These are phyloP conservation scores for Druon quercuslanigerum DNA, from an alignment of 1,140 invertebrate genomes.

Conservation along the genomic window DNA sequence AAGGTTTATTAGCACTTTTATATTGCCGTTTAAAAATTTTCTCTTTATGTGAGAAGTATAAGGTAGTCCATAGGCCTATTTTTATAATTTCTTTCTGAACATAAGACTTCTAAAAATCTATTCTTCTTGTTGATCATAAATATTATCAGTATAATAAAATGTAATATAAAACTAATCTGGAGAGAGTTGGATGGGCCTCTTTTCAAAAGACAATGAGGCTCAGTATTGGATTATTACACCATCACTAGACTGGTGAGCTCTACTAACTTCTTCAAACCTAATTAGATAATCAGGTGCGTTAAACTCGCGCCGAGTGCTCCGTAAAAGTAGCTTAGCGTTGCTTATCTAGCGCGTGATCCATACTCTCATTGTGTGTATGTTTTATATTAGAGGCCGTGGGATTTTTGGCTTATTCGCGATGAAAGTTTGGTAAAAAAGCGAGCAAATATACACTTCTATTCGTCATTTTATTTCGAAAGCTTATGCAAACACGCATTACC, in stretches of 20 bases:
- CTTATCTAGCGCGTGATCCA: slow-evolving; percentile 45
- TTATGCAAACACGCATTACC: slow-evolving; percentile 66
- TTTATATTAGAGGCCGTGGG: slow-evolving; percentile 58
- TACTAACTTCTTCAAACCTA: slow-evolving; percentile 51
- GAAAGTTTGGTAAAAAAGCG: slow-evolving; percentile 47
- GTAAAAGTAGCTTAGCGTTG: slow-evolving; percentile 61
- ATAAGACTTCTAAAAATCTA: no score
- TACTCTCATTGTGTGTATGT: slow-evolving; percentile 50
- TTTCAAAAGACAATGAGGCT: background rate
- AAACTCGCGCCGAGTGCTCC: slow-evolving; percentile 52
- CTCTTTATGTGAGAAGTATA: no score
- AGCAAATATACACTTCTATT: slow-evolving; percentile 45
- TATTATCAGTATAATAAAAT: background rate
- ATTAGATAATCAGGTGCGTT: slow-evolving; percentile 58
- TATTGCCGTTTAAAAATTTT: no score
- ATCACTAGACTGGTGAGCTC: slow-evolving; percentile 1
- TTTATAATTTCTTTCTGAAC: no score
- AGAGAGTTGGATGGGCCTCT: background rate
- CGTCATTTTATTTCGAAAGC: slow-evolving; percentile 60
- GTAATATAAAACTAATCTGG: background rate
- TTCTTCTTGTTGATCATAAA: background rate
- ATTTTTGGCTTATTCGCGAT: slow-evolving; percentile 54
- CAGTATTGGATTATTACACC: background rate
- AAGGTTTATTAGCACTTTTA: no score
- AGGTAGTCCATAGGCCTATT: no score